Evolutionary conservation across 2,797 vertebrate species (phyloP).

Genomic region (Takifugu rubripes): DNA sequence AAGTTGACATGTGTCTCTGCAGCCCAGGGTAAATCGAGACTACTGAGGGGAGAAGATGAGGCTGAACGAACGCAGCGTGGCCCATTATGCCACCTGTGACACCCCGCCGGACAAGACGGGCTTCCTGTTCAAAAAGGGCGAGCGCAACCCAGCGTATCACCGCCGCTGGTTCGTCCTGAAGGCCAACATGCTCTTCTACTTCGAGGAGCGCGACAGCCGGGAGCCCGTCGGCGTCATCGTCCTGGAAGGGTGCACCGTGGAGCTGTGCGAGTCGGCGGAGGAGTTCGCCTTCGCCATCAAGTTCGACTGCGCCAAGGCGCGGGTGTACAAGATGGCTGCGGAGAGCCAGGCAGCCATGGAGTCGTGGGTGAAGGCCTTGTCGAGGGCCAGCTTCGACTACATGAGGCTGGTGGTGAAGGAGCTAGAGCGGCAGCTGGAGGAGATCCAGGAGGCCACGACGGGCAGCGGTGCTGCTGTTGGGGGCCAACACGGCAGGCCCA

Average conservation of each 20-base stretch:
- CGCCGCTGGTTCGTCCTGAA: conserved; percentile 96
- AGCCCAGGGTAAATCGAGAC: conserved; percentile 37
- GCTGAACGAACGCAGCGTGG: conserved; percentile 93
- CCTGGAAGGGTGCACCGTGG: conserved; percentile 94
- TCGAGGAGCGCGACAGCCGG: conserved; percentile 87
- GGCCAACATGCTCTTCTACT: conserved; percentile 99
- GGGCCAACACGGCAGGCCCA: conserved; percentile 31
- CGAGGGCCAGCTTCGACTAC: conserved; percentile 93
- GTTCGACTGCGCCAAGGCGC: conserved; percentile 81
- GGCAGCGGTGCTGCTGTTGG: conserved; percentile 2
- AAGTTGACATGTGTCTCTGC: conserved; percentile 13
- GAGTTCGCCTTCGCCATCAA: conserved; percentile 90
- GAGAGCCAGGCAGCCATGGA: conserved; percentile 91
- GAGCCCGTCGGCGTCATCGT: conserved; percentile 93
- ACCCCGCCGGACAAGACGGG: conserved; percentile 89
- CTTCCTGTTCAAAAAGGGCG: conserved; percentile 91
- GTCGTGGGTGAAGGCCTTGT: conserved; percentile 94
- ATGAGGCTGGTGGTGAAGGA: conserved; percentile 92
- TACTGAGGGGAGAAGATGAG: conserved; percentile 79
- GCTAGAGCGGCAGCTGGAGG: conserved; percentile 91
- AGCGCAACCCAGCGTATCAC: conserved; percentile 89
- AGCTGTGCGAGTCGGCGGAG: conserved; percentile 87
- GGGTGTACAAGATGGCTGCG: conserved; percentile 88
- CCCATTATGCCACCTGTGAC: conserved; percentile 91
- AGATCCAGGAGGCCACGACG: conserved; percentile 71